These are phyloP conservation scores for Oreochromis niloticus DNA, from an alignment of 2,113 vertebrate species.

Conservation along the genomic window DNA sequence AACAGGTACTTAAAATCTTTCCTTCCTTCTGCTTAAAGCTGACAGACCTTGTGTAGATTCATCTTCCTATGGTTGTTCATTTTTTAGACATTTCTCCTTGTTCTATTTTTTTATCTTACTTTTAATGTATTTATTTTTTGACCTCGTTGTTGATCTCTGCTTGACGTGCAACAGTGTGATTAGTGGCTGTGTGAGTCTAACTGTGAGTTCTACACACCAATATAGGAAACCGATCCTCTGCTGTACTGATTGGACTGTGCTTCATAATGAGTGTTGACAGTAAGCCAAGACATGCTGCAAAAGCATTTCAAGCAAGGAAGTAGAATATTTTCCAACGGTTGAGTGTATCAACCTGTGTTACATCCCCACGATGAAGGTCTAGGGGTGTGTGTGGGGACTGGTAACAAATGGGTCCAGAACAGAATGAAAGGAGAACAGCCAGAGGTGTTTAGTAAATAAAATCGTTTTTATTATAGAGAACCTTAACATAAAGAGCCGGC, in stretches of 20 bases:
- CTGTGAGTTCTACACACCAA: background rate
- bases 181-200: background rate
- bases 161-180: background rate
- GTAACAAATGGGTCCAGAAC: too few relatives aligned
- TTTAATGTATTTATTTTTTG: background rate
- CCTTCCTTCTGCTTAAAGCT: background rate
- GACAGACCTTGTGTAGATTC: background rate
- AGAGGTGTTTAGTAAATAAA: too few relatives aligned
- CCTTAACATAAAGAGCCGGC: too few relatives aligned
- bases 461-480: too few relatives aligned
- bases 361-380: too few relatives aligned
- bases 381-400: too few relatives aligned
- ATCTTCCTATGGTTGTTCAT: background rate
- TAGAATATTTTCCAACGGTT: background rate
- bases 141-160: background rate
- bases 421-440: too few relatives aligned
- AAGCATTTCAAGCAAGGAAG: background rate
- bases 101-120: background rate
- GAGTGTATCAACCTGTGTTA: background rate
- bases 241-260: background rate
- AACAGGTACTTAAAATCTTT: background rate
- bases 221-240: background rate
- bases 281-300: background rate
- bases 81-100: background rate
- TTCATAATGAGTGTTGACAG: background rate